Evolutionary conservation across 2,113 vertebrate species (phyloP), one percentile per base, ranked within the genome.

Genomic region (Microtus pennsylvanicus): DNA sequence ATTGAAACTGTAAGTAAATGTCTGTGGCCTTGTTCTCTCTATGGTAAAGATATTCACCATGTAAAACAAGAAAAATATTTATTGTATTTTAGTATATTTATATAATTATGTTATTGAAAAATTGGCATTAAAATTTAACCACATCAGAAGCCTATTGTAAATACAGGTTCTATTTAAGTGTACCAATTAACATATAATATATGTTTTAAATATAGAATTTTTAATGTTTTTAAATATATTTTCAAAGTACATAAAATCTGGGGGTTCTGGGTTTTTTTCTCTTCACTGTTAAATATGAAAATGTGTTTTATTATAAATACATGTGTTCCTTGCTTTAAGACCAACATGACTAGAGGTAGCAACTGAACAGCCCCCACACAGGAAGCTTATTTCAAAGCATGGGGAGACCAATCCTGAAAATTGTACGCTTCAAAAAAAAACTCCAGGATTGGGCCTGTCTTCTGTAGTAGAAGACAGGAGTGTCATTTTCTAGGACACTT

Each of bases 81-180:
- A 99, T 99, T 99, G 99, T 99, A 98, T 98, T 98, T 98, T 98
- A 98, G 98, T 98, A 99, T 99, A 99, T 99, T 99, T 99, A 99
- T 99, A 99, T 99, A 98, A 99, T 98, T 99, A 98, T 99, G 98
- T 22, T 98, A 98, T 98, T 95, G 97, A 97, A 98, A 98, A 99
- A 98, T 98, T 98, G 98, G 98, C 98, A 99, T 99, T 99, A 99
- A 99, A 99, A 98, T 97, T 98, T 98, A 98, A 98, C 98, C 98
- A 97, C 98, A 99, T 99, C 98, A 94, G 98, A 98, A 87, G 98
- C 98, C 98, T 98, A 99, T 98, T 99, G 98, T 99, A 99, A 99
- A 99, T 99, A 99, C 97, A 99, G 98, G 98, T 98, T 99, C 98
- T 99, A 99, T 99, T 99, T 99, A 99, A 99, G 98, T 99, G 98